Conservation (phyloP, 1,140 invertebrate genomes). For the Maconellicoccus hirsutus region DNA sequence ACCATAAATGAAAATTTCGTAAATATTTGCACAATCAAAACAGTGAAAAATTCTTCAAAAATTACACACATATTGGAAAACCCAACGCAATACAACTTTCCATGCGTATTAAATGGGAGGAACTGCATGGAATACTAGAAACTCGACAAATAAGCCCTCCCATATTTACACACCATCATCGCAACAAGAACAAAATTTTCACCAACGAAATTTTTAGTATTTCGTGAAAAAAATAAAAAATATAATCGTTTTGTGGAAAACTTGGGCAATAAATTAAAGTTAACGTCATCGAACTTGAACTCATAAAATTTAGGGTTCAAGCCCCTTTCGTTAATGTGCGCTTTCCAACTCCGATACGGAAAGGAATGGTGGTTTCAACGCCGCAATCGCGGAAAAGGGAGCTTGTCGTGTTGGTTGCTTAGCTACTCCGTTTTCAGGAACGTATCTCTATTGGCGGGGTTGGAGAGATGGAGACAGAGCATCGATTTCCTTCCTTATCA, state of each 20-base stretch:
- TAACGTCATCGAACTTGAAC: slow-evolving; percentile 22
- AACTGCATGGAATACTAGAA: too few relatives aligned
- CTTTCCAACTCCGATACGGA: not conserved
- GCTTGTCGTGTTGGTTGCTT: slow-evolving; percentile 16
- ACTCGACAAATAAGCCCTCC: too few relatives aligned
- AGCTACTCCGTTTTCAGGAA: slow-evolving; percentile 10
- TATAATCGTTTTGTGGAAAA: slow-evolving; percentile 8
- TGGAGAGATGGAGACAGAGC: slow-evolving; percentile 19
- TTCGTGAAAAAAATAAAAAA: slow-evolving; percentile 1
- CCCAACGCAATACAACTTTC: too few relatives aligned
- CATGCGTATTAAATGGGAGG: too few relatives aligned
- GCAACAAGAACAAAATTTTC: too few relatives aligned
- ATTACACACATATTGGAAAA: too few relatives aligned
- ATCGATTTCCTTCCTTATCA: slow-evolving; percentile 21
- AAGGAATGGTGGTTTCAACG: slow-evolving; percentile 17
- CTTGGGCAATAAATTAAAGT: slow-evolving; percentile 13
- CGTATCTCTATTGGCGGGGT: slow-evolving; percentile 11
- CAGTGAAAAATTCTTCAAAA: too few relatives aligned
- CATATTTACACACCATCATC: too few relatives aligned
- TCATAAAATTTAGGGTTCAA: slow-evolving; percentile 21
- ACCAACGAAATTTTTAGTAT: not conserved
- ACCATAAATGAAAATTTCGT: too few relatives aligned
- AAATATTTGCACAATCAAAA: too few relatives aligned
- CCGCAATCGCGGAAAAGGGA: slow-evolving; percentile 15
- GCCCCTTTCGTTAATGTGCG: slow-evolving; percentile 19